Base-by-base conservation (phyloP, 2,797 vertebrate genomes). In the Megaceryle alcyon region DNA sequence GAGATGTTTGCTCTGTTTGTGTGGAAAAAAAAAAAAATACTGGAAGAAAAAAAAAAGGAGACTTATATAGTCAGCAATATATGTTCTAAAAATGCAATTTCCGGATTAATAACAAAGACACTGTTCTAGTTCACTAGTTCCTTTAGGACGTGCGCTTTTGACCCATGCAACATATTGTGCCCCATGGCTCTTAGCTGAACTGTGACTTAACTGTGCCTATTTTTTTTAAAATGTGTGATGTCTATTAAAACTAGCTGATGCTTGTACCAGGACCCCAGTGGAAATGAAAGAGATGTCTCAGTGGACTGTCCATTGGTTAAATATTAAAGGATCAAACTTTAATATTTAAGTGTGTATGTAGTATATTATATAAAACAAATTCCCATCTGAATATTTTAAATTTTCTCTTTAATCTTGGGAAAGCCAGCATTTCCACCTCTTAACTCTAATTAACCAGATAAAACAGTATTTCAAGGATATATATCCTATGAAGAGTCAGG, bases 61-160 rank as follows among this genome's bases (percentile, higher is more conserved):
- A 96, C 97, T 96, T 97, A 94, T 91, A 97, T 95, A 98, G 98
- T 98, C 91, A 93, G 97, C 97, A 98, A 97, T 97, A 98, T 97
- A 97, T 94, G 97, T 96, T 98, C 98, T 97, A 98, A 98, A 98
- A 98, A 98, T 97, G 98, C 98, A 98, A 98, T 98, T 98, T 98
- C 98, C 97, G 96, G 98, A 98, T 98, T 98, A 98, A 98, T 98
- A 98, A 98, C 98, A 92, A 98, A 97, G 97, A 96, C 84, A 72
- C 97, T 96, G 98, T 97, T 98, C 96, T 92, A 93, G 97, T 96
- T 97, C 95, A 64, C 95, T 73, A 72, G 96, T 95, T 97, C 98
- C 97, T 98, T 85, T 93, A 98, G 98, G 98, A 97, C 29, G 66
- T 97, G 97, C 23, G 97, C 97, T 97, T 97, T 97, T 98, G 98